Conservation (phyloP, 2,113 vertebrate species). For the Cheirogaleus medius region DNA sequence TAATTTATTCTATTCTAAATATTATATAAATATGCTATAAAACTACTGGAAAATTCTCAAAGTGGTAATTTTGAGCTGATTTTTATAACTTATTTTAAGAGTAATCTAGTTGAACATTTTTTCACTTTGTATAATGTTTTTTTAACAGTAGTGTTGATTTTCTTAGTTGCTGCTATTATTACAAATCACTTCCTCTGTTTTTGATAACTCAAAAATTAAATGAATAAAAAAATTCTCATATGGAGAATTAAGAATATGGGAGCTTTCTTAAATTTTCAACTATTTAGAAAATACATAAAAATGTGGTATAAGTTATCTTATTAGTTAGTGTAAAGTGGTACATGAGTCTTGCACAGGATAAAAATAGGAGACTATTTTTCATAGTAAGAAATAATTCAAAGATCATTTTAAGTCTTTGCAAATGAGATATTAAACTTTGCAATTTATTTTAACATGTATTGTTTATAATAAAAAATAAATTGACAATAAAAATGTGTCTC, state of each 20-base stretch:
- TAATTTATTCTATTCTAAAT: background rate
- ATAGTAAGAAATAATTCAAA: background rate
- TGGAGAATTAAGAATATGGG: background rate
- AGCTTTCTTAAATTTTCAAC: background rate
- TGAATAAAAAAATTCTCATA: background rate
- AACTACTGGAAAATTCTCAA: background rate
- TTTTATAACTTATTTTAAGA: background rate
- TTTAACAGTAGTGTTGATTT: background rate
- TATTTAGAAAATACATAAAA: background rate
- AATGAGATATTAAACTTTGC: background rate
- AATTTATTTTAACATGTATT: background rate
- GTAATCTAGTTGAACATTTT: background rate
- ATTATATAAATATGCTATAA: background rate
- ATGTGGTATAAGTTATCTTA: background rate
- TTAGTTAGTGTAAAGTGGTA: background rate
- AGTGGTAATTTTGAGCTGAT: background rate
- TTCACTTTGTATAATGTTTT: background rate
- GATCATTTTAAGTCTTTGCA: background rate
- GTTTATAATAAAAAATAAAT: background rate
- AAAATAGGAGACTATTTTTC: background rate
- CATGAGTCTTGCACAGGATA: background rate
- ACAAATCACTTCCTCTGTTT: background rate
- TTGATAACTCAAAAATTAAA: background rate
- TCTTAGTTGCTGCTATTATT: background rate
- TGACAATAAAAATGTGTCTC: background rate